Base-by-base conservation (phyloP, 2,888 invertebrate genomes). In the Caenorhabditis becei region DNA sequence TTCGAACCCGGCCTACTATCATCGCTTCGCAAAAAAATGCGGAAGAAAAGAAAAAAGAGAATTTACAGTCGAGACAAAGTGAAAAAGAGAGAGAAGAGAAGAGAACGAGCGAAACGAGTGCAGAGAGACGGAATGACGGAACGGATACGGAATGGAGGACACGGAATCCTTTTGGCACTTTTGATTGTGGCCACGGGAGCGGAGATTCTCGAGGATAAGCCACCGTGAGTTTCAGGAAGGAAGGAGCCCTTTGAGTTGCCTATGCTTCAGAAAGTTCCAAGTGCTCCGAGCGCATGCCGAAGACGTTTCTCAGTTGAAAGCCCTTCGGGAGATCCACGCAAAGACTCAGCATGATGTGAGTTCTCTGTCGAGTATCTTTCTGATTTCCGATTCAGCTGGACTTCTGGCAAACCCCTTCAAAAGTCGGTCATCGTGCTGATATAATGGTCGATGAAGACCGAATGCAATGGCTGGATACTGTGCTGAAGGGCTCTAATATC, bases 391-490 rank as follows among this genome's bases (percentile, higher is more conserved):
- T 83, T 54, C 72, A 91, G 89, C 78, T 91, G 16, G 91, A 91
- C 66, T 91, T 91, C 83, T 91, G 91, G 91, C 89, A 90, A 61
- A 87, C 86, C 14, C 91, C 91, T 1, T 87, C 87, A 10, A 82
- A 78, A 54, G 77, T 91, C 5, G 86, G 86, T 10, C 83, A 85
- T 23, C 80, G 86, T 26, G 89, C 87, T 0, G 95, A 95, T 89
- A 92, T 95, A 4, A 93, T 95, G 61, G 94, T 95, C 14, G 94
- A 95, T 0, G 95, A 95, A 1, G 93, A 94, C 78, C 92, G 90
- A 2, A 94, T 84, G 20, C 66, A 74, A 8, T 77, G 94, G 69
- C 92, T 94, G 3, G 94, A 93, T 87, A 93, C 93, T 51, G 93
- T 93, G 88, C 92, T 95, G 26, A 67, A 63, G 8, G 47, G 54